Base-by-base conservation (phyloP, 2,888 invertebrate species). In the Heliconius aoede region DNA sequence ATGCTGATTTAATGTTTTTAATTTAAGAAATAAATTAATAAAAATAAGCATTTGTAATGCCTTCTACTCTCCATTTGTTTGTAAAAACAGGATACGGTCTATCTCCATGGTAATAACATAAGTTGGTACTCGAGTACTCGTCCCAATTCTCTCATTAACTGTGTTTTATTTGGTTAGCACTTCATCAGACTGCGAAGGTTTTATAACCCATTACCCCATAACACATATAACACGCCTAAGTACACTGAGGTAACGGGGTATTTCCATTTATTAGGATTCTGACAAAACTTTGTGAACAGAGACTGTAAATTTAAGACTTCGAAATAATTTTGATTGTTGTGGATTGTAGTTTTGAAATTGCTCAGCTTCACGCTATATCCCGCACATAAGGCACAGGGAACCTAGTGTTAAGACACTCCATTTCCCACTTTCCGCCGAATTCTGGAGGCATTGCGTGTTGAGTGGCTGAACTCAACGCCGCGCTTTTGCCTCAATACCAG, bases 101-200 rank as follows among this genome's bases (percentile, higher is more conserved):
- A 69, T 51, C 13, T n/a, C 24, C 15, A 13, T 32, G 28, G n/a
- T 69, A 55, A 36, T 69, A 24, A 55, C 7, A 1, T 30, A 51
- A 68, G 69, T 32, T 55, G 51, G 36, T 72, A 24, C 58, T 26
- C 40, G 18, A 40, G 32, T n/a, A 61, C 36, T 60, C 60, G 11
- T 72, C 40, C 4, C 28, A 21, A 40, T 26, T 36, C 60, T 7
- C 28, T 72, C 60, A 61, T 60, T 61, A 60, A 61, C 58, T 60
- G 24, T 26, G 11, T 26, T 58, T 60, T 60, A 60, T 72, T 72
- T 58, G 32, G 40, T 72, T 72, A 72, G 60, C 72, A 72, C 26
- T 60, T 72, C 60, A 60, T 55, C 32, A 55, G 55, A 15, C 40
- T 72, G 55, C 26, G 60, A 58, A 72, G 72, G 58, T 72, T 60